phyloP scores from a whole-genome alignment of 1,140 invertebrate genomes.

The Psix sp. region DNA sequence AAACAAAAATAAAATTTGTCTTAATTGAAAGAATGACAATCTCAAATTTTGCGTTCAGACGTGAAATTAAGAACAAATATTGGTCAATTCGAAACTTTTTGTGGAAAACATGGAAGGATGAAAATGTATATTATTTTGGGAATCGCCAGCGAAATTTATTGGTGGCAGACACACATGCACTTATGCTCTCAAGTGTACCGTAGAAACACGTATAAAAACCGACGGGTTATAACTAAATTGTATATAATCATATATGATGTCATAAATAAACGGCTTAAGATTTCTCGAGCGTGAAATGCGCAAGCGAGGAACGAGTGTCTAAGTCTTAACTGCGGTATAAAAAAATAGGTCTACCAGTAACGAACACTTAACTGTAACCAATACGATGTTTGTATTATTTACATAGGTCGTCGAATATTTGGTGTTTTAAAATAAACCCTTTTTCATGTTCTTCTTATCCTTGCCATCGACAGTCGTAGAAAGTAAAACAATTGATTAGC shows the following conservation, averaged over 20 bases:
- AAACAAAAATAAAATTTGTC: too few relatives aligned
- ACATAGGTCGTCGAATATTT: conserved; percentile 8
- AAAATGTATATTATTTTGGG: too few relatives aligned
- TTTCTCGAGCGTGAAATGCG: conserved; percentile 44
- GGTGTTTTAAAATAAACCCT: conserved; percentile 78
- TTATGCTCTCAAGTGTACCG: conserved; percentile 25
- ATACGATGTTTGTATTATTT: conserved; percentile 11
- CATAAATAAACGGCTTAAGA: conserved; percentile 33
- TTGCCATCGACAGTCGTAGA: conserved; percentile 79
- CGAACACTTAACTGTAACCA: conserved; percentile 28
- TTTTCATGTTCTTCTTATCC: conserved; percentile 81
- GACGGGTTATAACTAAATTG: conserved; percentile 20
- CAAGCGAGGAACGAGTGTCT: conserved; percentile 46
- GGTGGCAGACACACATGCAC: conserved; percentile 24
- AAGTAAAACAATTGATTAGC: conserved; percentile 64
- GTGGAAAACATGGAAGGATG: too few relatives aligned
- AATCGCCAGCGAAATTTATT: too few relatives aligned
- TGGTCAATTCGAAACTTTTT: too few relatives aligned
- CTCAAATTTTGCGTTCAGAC: too few relatives aligned
- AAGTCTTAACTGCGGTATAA: conserved; percentile 27
- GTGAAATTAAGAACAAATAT: too few relatives aligned
- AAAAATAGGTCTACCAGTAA: conserved; percentile 25
- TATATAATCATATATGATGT: conserved; percentile 21
- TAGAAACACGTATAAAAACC: conserved; percentile 34
- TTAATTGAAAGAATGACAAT: too few relatives aligned